Evolutionary conservation across 1,140 invertebrate species (phyloP).

Genomic region (Maniola jurtina): DNA sequence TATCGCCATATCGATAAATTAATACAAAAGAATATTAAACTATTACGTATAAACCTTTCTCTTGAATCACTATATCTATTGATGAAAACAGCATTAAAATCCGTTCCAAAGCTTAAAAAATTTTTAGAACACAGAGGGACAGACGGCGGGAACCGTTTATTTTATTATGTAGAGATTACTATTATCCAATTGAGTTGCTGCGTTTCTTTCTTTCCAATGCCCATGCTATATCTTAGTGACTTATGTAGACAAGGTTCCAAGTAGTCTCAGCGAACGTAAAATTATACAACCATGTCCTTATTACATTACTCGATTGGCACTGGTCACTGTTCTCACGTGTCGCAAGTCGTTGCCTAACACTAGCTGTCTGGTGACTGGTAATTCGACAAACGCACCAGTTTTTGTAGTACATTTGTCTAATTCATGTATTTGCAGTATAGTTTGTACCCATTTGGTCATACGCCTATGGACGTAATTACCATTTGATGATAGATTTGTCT

Average conservation of each 20-base stretch:
- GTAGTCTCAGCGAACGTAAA: conserved; percentile 21
- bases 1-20: no score
- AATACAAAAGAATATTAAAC: no score
- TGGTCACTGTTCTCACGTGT: conserved; percentile 36
- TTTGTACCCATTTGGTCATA: background rate
- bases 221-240: background rate
- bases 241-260: conserved; percentile 24
- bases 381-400: conserved; percentile 19
- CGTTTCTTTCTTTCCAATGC: background rate
- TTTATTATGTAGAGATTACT: no score
- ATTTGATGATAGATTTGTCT: background rate
- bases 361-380: conserved; percentile 34
- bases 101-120: no score
- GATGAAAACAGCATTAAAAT: no score
- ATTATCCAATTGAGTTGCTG: background rate
- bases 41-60: no score
- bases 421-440: conserved; percentile 2
- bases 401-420: conserved; percentile 5
- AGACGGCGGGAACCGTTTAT: no score
- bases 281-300: conserved; percentile 57
- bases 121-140: no score
- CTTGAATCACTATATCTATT: no score
- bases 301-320: conserved; percentile 43
- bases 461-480: background rate
- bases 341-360: conserved; percentile 43